Evolutionary conservation across 2,113 vertebrate genomes (phyloP), one percentile per base, ranked within the genome.

Genomic region (Vulpes lagopus): DNA sequence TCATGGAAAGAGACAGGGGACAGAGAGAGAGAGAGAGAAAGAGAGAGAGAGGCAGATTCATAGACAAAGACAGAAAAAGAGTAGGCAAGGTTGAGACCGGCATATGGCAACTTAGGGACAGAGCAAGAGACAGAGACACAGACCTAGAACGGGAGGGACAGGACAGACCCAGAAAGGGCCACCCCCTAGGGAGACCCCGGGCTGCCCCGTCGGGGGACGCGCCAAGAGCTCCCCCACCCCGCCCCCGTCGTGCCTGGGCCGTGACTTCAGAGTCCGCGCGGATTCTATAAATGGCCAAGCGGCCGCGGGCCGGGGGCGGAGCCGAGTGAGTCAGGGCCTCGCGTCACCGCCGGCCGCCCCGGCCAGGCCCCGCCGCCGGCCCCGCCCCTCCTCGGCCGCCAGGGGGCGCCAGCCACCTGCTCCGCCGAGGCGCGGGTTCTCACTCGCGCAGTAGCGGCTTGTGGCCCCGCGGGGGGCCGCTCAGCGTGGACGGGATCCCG

Each of bases 251-350:
- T 97, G 96, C 97, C 82, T 82, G 93, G 32, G 62, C 91, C 1
- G 85, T 97, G 97, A 98, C 97, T 93, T 94, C 95, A 98, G 97
- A 89, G 96, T 59, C 89, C 11, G 55, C 60, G 93, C 88, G n/a
- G 95, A 96, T 89, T 53, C 98, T 98, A 98, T 98, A 98, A 98
- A 98, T 98, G 98, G 97, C 97, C 97, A 98, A 69, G 91, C 79
- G 22, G 94, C 95, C 4, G 89, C 78, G 1, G 78, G 14, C 43
- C 25, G 25, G 20, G 82, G 89, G 67, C 59, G 19, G 35, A 64
- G 60, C 62, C 22, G 2, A 17, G 35, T 91, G 91, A 89, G 20
- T 97, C 92, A 97, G 65, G 87, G 71, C 62, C 60, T 91, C 62
- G 83, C 90, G 95, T 88, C 67, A 92, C n/a, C 25, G n/a, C 60